A percentile compares a stretch with the other conserved stretches of the same genome.
Conservation (phyloP, 2,888 invertebrate genomes). For the Netelia virgata region DNA sequence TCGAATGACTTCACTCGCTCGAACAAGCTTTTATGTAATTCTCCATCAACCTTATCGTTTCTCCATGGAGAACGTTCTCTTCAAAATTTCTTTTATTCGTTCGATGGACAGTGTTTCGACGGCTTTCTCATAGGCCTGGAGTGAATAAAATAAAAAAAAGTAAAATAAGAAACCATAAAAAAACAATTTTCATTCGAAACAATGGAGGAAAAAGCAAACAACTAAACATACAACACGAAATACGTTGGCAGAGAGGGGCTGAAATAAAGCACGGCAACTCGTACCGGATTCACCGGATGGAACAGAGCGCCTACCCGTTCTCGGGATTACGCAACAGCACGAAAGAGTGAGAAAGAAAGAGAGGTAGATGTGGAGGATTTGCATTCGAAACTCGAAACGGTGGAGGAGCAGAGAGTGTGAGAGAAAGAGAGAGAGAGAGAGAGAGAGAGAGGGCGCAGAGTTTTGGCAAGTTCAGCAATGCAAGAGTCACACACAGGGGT, state of each 20-base stretch:
- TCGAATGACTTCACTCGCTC: too few species aligned
- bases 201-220: background rate
- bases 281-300: background rate
- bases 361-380: constrained; percentile 35
- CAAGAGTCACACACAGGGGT: constrained; percentile 24
- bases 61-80: too few species aligned
- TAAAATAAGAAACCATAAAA: too few species aligned
- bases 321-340: background rate
- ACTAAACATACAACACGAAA: background rate
- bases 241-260: background rate
- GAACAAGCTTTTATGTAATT: too few species aligned
- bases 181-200: background rate
- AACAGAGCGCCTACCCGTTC: background rate
- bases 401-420: background rate
- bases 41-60: too few species aligned
- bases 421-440: background rate
- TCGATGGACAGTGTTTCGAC: too few species aligned
- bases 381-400: constrained; percentile 55
- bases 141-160: too few species aligned
- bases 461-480: constrained; percentile 47
- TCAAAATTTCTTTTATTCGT: too few species aligned
- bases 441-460: constrained; percentile 19
- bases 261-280: background rate
- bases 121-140: too few species aligned
- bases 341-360: background rate